Percentiles rank a stretch among this genome's conserved stretches.
Conservation (phyloP, 2,888 invertebrate species). For the Clistopyga incitator region DNA sequence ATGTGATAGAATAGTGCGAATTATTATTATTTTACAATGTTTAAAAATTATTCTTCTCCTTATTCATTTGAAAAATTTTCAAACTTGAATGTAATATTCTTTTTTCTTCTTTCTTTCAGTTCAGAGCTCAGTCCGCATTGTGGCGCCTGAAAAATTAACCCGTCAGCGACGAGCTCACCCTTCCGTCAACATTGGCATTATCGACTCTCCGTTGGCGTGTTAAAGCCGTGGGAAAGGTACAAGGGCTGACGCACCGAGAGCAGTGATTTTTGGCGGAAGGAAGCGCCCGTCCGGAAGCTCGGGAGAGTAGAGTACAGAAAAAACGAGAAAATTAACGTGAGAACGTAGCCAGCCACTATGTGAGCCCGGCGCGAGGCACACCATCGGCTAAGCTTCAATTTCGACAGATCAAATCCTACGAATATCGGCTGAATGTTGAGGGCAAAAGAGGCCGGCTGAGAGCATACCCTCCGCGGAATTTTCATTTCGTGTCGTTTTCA, state of each 20-base stretch:
- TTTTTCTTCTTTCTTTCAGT: background rate
- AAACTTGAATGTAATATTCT: too few relatives aligned
- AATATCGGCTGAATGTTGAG: conserved; percentile 24
- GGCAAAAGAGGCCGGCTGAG: background rate
- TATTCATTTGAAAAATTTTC: background rate
- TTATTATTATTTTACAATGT: too few relatives aligned
- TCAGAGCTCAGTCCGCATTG: background rate
- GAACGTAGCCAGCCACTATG: background rate
- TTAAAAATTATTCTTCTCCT: too few relatives aligned
- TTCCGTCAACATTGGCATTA: conserved; percentile 26
- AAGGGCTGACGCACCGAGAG: conserved; percentile 3
- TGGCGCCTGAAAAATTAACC: background rate
- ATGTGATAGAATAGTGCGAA: too few relatives aligned
- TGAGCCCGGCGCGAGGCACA: background rate
- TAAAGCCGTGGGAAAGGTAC: background rate
- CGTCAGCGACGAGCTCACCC: background rate
- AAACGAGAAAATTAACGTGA: background rate
- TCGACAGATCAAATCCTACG: conserved; percentile 47
- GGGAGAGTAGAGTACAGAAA: background rate
- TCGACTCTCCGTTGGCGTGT: conserved; percentile 16
- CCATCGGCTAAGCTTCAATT: conserved; percentile 50
- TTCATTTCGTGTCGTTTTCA: conserved; percentile 40
- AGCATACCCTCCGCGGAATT: background rate
- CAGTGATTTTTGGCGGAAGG: background rate
- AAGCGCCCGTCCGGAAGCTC: background rate